Conservation (phyloP, 2,888 invertebrate species). For the Aporophyla lueneburgensis region DNA sequence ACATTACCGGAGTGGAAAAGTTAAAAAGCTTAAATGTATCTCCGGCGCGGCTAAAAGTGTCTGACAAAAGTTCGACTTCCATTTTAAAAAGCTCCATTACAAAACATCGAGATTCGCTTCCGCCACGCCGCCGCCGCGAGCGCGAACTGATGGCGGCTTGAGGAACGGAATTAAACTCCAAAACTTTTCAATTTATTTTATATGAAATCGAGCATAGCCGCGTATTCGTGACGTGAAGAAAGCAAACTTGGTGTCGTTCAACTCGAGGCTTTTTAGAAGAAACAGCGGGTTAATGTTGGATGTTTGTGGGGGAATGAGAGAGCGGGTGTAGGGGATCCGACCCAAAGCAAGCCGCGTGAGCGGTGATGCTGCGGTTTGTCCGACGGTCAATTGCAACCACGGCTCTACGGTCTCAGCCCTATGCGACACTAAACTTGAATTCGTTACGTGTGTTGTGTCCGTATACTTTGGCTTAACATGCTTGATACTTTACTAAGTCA, state of each 20-base stretch:
- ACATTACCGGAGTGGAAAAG: conserved; percentile 91
- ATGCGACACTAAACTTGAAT: conserved; percentile 87
- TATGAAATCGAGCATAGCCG: conserved; percentile 84
- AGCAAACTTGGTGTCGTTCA: conserved; percentile 68
- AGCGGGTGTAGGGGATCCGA: conserved; percentile 17
- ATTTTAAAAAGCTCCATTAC: conserved; percentile 91
- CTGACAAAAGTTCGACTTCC: conserved; percentile 91
- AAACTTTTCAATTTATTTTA: conserved; percentile 89
- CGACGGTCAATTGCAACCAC: conserved; percentile 71
- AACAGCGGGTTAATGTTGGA: conserved; percentile 45
- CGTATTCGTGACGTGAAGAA: conserved; percentile 76
- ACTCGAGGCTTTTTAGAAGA: conserved; percentile 58
- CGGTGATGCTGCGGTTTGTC: conserved; percentile 66
- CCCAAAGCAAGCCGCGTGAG: conserved; percentile 29
- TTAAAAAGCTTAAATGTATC: conserved; percentile 91
- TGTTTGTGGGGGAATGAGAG: conserved; percentile 37
- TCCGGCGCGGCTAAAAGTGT: conserved; percentile 90
- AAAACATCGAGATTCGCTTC: conserved; percentile 91
- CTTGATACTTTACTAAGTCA: conserved; percentile 68
- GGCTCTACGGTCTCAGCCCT: conserved; percentile 77
- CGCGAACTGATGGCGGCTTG: conserved; percentile 83
- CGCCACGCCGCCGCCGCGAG: conserved; percentile 86
- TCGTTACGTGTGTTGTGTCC: conserved; percentile 84
- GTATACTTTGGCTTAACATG: conserved; percentile 67
- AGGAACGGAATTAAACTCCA: conserved; percentile 86